phyloP scores from a whole-genome alignment of 2,797 vertebrate species.

The Pantherophis alleghaniensis region DNA sequence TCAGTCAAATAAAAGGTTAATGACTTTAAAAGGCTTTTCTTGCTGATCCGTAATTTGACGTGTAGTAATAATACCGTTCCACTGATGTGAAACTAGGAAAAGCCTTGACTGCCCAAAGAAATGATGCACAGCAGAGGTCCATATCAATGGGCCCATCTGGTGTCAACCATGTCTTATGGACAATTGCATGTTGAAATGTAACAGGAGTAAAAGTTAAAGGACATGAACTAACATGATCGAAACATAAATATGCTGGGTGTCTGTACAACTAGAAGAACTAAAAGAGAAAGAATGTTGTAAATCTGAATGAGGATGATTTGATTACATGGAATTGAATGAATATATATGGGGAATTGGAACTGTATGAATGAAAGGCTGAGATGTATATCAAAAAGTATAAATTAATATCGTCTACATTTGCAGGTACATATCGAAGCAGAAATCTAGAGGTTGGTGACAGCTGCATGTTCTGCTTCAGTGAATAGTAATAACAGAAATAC shows the following conservation, averaged over 20 bases:
- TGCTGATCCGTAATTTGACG: constrained; percentile 9
- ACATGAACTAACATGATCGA: not conserved
- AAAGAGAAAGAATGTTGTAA: not conserved
- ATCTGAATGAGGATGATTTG: not conserved
- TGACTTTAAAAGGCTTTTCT: constrained; percentile 45
- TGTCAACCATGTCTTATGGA: not conserved
- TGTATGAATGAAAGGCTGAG: not conserved
- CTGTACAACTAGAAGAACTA: not conserved
- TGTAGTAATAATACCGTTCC: not conserved
- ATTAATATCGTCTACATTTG: not conserved
- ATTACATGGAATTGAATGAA: not conserved
- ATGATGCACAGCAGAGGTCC: not conserved
- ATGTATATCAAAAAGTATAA: not conserved
- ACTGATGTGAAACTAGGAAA: not conserved
- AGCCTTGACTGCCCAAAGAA: not conserved
- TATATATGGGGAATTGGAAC: not conserved
- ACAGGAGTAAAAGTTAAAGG: not conserved
- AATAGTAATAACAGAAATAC: not conserved
- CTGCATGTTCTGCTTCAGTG: not conserved
- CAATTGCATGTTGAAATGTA: not conserved
- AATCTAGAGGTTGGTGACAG: not conserved
- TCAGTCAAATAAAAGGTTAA: constrained; percentile 11
- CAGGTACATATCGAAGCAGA: not conserved
- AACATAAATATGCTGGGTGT: not conserved
- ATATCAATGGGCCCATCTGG: not conserved